Conservation (phyloP, 1,140 invertebrate species). For the Pogonomyrmex californicus region DNA sequence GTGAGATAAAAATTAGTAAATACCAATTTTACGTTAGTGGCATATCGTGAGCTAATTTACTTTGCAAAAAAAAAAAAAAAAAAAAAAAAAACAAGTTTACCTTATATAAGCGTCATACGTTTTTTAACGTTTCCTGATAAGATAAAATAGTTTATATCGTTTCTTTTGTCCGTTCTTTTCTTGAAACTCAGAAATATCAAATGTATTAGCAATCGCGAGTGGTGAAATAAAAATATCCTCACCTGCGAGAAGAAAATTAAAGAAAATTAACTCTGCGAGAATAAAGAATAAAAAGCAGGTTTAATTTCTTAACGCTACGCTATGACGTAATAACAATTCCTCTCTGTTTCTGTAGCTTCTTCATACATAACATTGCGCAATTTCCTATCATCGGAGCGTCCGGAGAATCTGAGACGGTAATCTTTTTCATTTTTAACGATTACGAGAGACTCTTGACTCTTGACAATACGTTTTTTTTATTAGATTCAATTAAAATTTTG, state of each 20-base stretch:
- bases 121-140: conserved; percentile 36
- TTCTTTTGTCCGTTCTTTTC: neutral
- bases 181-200: neutral
- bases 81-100: conserved; percentile 40
- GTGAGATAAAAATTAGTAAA: neutral
- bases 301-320: neutral
- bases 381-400: neutral
- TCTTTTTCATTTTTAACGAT: neutral
- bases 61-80: conserved; percentile 39
- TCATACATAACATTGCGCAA: neutral
- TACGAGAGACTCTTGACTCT: neutral
- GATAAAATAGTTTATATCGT: conserved; percentile 21
- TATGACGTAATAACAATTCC: conserved; percentile 1
- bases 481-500: neutral
- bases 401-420: neutral
- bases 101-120: conserved; percentile 24
- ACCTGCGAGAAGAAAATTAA: neutral
- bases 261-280: neutral
- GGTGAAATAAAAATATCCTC: conserved; percentile 1
- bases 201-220: neutral
- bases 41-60: conserved; percentile 16
- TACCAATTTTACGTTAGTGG: neutral
- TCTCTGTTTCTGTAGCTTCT: neutral
- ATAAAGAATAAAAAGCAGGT: neutral
- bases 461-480: neutral